These are phyloP conservation scores for Ophonus ardosiacus DNA, from an alignment of 2,888 invertebrate genomes.

Conservation along the genomic window DNA sequence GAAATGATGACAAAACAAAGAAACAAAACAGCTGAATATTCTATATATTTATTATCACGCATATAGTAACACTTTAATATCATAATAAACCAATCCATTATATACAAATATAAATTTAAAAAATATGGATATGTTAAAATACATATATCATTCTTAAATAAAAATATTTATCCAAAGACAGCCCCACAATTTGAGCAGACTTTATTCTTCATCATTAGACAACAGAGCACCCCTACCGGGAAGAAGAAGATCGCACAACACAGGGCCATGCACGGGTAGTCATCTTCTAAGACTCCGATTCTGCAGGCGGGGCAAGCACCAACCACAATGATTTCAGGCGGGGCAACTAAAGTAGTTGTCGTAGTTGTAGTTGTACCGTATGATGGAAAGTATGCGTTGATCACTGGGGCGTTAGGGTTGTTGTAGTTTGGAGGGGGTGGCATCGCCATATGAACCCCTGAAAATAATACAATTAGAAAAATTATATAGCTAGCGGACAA, in stretches of 20 bases:
- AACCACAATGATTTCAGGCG: slow-evolving; percentile 88
- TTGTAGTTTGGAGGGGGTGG: slow-evolving; percentile 64
- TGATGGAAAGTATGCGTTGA: slow-evolving; percentile 73
- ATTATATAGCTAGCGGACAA: too few relatives aligned
- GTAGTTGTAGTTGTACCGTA: slow-evolving; percentile 77
- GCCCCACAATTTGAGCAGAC: slow-evolving; percentile 94
- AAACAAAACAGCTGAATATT: too few relatives aligned
- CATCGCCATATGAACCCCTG: slow-evolving; percentile 38
- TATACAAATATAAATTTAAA: slow-evolving; percentile 52
- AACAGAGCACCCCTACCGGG: slow-evolving; percentile 92
- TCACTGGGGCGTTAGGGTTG: slow-evolving; percentile 65
- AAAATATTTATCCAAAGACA: slow-evolving; percentile 80
- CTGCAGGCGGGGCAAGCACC: slow-evolving; percentile 94
- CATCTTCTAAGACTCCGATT: slow-evolving; percentile 91
- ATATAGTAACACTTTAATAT: not conserved
- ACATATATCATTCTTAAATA: not conserved
- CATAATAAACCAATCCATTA: slow-evolving; percentile 26
- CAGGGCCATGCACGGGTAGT: slow-evolving; percentile 90
- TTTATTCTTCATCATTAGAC: slow-evolving; percentile 88
- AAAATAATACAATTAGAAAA: slow-evolving; percentile 21
- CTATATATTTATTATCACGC: slow-evolving; percentile 15
- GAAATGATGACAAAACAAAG: too few relatives aligned
- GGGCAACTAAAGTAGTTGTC: slow-evolving; percentile 80
- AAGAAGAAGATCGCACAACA: slow-evolving; percentile 92
- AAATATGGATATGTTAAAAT: slow-evolving; percentile 39